Evolutionary conservation across 2,888 invertebrate species (phyloP).

Genomic region (Antheraea yamamai): DNA sequence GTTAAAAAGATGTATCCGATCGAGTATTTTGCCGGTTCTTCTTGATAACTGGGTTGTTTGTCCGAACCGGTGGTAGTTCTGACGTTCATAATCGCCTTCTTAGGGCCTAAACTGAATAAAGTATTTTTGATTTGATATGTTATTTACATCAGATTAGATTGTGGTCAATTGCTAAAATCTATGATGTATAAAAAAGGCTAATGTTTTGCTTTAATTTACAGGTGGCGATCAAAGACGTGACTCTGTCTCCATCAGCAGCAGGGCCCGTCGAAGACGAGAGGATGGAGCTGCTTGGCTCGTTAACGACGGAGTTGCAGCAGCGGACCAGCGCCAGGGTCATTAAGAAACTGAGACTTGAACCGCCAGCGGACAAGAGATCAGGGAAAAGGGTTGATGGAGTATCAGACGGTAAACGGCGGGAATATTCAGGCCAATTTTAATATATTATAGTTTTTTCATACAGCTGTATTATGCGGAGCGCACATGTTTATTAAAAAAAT

Average conservation of each 20-base stretch:
- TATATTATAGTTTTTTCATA: not conserved
- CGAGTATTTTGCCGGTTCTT: too few species aligned
- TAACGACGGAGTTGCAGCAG: conserved; percentile 84
- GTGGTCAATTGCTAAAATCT: too few species aligned
- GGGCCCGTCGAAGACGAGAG: conserved; percentile 45
- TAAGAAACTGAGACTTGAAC: conserved; percentile 88
- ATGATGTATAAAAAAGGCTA: not conserved
- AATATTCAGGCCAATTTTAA: not conserved
- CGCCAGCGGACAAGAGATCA: conserved; percentile 54
- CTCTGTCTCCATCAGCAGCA: conserved; percentile 50
- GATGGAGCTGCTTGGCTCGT: conserved; percentile 85
- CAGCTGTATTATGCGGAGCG: too few species aligned
- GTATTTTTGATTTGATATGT: too few species aligned
- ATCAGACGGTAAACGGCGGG: conserved; percentile 38
- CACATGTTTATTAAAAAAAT: too few species aligned
- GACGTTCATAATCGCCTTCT: too few species aligned
- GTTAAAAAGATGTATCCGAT: too few species aligned
- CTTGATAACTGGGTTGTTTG: too few species aligned
- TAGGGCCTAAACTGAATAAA: too few species aligned
- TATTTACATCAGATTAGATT: too few species aligned
- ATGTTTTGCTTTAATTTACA: conserved; percentile 21
- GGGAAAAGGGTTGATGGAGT: conserved; percentile 44
- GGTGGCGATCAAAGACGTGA: conserved; percentile 44
- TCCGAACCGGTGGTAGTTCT: too few species aligned
- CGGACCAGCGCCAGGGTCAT: conserved; percentile 90